Evolutionary conservation across 1,140 invertebrate species (phyloP).

Genomic region (Choristoneura fumiferana): DNA sequence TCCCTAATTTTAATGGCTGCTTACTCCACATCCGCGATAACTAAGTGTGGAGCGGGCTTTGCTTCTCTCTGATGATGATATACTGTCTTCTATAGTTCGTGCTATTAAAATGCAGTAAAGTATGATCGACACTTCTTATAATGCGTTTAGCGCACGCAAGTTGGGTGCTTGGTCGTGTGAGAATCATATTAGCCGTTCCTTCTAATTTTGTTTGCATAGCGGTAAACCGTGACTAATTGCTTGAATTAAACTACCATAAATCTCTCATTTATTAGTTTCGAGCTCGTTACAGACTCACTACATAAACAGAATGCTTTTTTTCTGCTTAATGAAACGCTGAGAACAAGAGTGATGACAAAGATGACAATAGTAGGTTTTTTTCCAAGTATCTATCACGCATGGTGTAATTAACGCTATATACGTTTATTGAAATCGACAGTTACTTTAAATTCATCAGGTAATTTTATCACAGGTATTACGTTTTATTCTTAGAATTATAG

Average conservation of each 20-base stretch:
- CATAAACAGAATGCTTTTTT: too few relatives aligned
- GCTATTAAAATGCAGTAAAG: slow-evolving; percentile 9
- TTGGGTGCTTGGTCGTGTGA: background rate
- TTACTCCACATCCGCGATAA: slow-evolving; percentile 61
- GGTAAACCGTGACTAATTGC: slow-evolving; percentile 66
- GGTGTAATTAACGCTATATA: too few relatives aligned
- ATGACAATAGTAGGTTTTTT: too few relatives aligned
- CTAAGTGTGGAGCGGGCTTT: slow-evolving; percentile 50
- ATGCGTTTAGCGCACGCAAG: slow-evolving; percentile 2
- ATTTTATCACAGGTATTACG: too few relatives aligned
- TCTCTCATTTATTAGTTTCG: slow-evolving; percentile 55
- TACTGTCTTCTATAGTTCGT: background rate
- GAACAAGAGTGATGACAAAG: background rate
- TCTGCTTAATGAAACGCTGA: background rate
- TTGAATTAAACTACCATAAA: slow-evolving; percentile 66
- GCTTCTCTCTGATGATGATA: slow-evolving; percentile 21
- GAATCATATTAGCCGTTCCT: background rate
- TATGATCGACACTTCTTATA: slow-evolving; percentile 2
- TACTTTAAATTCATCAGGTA: too few relatives aligned
- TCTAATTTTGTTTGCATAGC: slow-evolving; percentile 30
- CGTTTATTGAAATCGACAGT: too few relatives aligned
- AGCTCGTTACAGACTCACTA: too few relatives aligned
- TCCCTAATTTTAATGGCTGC: slow-evolving; percentile 78
- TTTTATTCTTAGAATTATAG: too few relatives aligned
- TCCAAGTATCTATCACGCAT: too few relatives aligned